A percentile compares a stretch with the other conserved stretches of the same genome.
Evolutionary conservation across 2,797 vertebrate genomes (phyloP).

Genomic region (Arnoldichthys spilopterus): DNA sequence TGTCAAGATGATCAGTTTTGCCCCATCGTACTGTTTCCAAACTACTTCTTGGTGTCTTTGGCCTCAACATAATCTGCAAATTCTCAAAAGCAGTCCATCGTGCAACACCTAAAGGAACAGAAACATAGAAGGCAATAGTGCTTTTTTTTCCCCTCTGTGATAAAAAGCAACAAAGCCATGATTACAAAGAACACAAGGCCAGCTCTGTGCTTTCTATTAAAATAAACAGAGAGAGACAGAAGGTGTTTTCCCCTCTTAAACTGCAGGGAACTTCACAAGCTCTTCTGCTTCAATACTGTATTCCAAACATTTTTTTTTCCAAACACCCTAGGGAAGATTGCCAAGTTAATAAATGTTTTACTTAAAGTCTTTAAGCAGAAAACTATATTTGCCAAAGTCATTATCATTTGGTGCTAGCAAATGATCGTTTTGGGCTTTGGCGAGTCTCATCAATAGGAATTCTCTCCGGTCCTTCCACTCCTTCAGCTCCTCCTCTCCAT

Average conservation of each 20-base stretch:
- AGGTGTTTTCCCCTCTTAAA: slow-evolving; percentile 42
- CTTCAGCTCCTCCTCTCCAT: slow-evolving; percentile 90
- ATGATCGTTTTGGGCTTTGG: slow-evolving; percentile 96
- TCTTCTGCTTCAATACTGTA: slow-evolving; percentile 63
- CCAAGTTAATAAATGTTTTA: slow-evolving; percentile 73
- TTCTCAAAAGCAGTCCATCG: slow-evolving; percentile 49
- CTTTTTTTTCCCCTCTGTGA: slow-evolving; percentile 50
- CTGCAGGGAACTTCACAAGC: slow-evolving; percentile 50
- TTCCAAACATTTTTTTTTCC: slow-evolving; percentile 58
- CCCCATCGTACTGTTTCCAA: slow-evolving; percentile 51
- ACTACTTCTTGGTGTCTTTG: slow-evolving; percentile 55
- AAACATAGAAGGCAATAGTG: slow-evolving; percentile 60
- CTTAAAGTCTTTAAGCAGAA: slow-evolving; percentile 99
- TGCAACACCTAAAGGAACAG: slow-evolving; percentile 60
- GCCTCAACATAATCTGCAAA: slow-evolving; percentile 28
- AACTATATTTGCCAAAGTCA: slow-evolving; percentile 99
- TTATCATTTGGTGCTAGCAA: slow-evolving; percentile 98
- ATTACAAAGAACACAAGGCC: slow-evolving; percentile 58
- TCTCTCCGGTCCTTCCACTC: slow-evolving; percentile 95
- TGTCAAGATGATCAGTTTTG: slow-evolving; percentile 45
- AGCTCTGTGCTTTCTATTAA: slow-evolving; percentile 60
- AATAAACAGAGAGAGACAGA: slow-evolving; percentile 63
- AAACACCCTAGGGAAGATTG: slow-evolving; percentile 50
- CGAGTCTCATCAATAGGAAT: slow-evolving; percentile 95
- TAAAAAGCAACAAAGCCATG: slow-evolving; percentile 65